These are phyloP conservation scores for Meteorus sp. DNA, from an alignment of 1,140 invertebrate species.

Conservation along the genomic window DNA sequence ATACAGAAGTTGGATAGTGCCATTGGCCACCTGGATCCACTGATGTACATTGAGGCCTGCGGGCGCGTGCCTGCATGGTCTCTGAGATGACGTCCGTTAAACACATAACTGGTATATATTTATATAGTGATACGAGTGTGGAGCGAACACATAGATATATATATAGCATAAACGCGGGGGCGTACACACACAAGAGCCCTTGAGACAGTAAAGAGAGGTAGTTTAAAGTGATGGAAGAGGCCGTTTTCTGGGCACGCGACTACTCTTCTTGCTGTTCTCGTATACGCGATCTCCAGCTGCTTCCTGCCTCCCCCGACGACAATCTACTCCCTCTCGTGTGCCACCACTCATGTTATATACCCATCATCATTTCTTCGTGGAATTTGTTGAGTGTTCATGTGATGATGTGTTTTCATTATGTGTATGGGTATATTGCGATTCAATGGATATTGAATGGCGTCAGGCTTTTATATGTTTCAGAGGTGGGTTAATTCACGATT, in stretches of 20 bases:
- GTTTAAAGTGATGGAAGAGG: slow-evolving; percentile 3
- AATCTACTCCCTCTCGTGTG: slow-evolving; percentile 16
- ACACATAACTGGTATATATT: slow-evolving; percentile 2
- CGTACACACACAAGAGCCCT: slow-evolving; percentile 24
- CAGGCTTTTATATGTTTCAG: background rate
- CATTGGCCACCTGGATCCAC: slow-evolving; percentile 9
- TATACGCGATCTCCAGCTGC: slow-evolving; percentile 36
- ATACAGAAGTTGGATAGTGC: background rate
- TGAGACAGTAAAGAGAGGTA: slow-evolving; percentile 18
- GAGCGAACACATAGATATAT: slow-evolving; percentile 7
- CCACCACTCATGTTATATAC: slow-evolving; percentile 17
- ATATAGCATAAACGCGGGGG: slow-evolving; percentile 22
- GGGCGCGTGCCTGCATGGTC: slow-evolving; percentile 24
- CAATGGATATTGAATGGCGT: background rate
- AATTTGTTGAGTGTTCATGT: too few relatives aligned
- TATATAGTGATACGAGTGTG: background rate
- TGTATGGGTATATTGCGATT: background rate
- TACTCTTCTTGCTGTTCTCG: too few relatives aligned
- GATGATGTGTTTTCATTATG: too few relatives aligned
- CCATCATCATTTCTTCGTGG: slow-evolving; percentile 19
- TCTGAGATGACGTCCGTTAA: slow-evolving; percentile 26
- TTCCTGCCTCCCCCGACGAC: slow-evolving; percentile 34
- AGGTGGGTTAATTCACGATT: slow-evolving; percentile 18
- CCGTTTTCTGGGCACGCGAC: slow-evolving; percentile 31
- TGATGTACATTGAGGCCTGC: background rate